These are phyloP conservation scores for Rosalia funebris DNA, from an alignment of 2,888 invertebrate species.

Conservation along the genomic window DNA sequence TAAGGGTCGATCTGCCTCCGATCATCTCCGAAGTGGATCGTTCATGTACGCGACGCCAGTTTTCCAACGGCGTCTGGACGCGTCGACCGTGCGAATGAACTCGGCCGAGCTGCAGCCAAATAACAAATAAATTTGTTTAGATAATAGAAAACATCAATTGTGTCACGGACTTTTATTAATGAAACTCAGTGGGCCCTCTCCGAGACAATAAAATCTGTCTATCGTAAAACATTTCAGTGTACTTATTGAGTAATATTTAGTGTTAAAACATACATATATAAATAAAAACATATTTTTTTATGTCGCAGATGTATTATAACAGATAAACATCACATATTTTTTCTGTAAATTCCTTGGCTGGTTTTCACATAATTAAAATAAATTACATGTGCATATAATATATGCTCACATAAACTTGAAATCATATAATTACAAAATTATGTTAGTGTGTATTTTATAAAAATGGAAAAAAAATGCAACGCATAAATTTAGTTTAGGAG, in stretches of 20 bases:
- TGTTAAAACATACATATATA: conserved; percentile 17
- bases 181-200: conserved; percentile 12
- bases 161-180: conserved; percentile 8
- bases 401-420: too few species aligned
- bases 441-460: too few species aligned
- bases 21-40: conserved; percentile 40
- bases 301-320: conserved; percentile 7
- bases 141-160: conserved; percentile 10
- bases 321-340: neutral
- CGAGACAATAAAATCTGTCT: conserved; percentile 8
- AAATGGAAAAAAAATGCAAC: too few species aligned
- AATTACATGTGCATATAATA: neutral
- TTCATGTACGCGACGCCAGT: conserved; percentile 41
- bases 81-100: conserved; percentile 37
- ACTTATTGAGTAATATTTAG: conserved; percentile 4
- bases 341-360: conserved; percentile 18
- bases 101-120: conserved; percentile 3
- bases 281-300: conserved; percentile 19
- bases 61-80: conserved; percentile 42
- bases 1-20: conserved; percentile 46
- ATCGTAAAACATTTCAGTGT: conserved; percentile 1
- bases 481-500: too few species aligned
- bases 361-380: conserved; percentile 22
- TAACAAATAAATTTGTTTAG: conserved; percentile 11
- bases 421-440: too few species aligned